Percentiles rank a stretch among this genome's conserved stretches.
These are phyloP conservation scores for Gallinago media DNA, from an alignment of 2,113 vertebrate genomes.

Conservation along the genomic window DNA sequence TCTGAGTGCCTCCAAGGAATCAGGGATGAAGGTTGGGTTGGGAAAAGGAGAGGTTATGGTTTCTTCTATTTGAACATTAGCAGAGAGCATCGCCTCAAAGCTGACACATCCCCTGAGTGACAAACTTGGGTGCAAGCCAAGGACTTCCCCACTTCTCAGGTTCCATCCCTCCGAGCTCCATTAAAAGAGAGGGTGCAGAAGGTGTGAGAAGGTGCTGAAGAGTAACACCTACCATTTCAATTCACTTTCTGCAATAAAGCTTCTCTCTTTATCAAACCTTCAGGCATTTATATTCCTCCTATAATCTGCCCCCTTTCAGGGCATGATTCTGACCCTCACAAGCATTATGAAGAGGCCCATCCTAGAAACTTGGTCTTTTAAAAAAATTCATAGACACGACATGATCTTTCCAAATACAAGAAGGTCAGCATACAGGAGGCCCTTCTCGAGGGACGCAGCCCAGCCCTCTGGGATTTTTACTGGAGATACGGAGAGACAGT, in stretches of 20 bases:
- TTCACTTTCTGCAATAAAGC: background rate
- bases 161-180: background rate
- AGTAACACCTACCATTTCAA: background rate
- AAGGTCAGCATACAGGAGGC: slow-evolving; percentile 16
- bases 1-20: background rate
- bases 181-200: background rate
- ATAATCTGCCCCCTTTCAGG: background rate
- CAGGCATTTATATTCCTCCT: background rate
- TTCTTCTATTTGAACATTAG: background rate
- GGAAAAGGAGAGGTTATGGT: background rate
- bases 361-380: background rate
- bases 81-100: background rate
- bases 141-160: background rate
- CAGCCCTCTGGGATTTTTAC: slow-evolving; percentile 54
- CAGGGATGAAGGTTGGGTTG: background rate
- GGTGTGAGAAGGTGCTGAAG: background rate
- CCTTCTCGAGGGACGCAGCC: background rate
- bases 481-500: slow-evolving; percentile 21
- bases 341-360: background rate
- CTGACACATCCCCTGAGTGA: background rate
- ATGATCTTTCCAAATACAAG: background rate
- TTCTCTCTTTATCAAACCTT: background rate
- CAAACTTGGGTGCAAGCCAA: background rate
- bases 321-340: background rate
- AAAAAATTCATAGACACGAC: background rate